A percentile compares a stretch with the other conserved stretches of the same genome.
phyloP scores from a whole-genome alignment of 2,113 vertebrate species.

The Callionymus lyra region DNA sequence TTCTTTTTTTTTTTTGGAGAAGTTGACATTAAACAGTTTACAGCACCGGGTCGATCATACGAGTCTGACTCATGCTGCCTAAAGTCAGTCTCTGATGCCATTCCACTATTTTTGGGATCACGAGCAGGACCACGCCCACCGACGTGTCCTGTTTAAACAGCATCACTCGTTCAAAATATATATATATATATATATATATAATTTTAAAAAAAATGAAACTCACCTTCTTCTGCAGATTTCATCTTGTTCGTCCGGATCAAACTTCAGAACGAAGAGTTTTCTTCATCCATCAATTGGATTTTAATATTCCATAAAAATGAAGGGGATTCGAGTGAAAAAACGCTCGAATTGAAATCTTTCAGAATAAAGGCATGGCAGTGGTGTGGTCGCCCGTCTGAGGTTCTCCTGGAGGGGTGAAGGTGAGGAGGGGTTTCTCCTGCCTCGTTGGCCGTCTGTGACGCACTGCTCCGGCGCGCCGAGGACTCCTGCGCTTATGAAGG shows the following conservation, averaged over 20 bases:
- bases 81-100: constrained; percentile 12
- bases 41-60: too few relatives aligned
- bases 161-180: background rate
- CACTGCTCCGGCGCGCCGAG: constrained; percentile 49
- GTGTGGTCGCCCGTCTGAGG: background rate
- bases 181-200: background rate
- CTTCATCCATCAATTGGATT: constrained; percentile 46
- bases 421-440: constrained; percentile 39
- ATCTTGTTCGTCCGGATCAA: constrained; percentile 39
- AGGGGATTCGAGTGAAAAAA: too few relatives aligned
- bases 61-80: background rate
- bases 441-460: constrained; percentile 57
- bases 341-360: too few relatives aligned
- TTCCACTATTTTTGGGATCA: constrained; percentile 28
- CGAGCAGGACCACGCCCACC: constrained; percentile 36
- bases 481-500: constrained; percentile 60
- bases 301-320: background rate
- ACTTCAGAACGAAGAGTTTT: constrained; percentile 20
- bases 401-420: background rate
- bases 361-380: background rate
- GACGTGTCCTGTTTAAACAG: too few relatives aligned
- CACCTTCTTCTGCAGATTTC: constrained; percentile 69
- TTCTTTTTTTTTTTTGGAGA: too few relatives aligned
- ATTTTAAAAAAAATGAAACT: constrained; percentile 13
- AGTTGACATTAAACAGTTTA: background rate